Evolutionary conservation across 2,113 vertebrate genomes (phyloP).

Genomic region (Myiopsitta monachus): DNA sequence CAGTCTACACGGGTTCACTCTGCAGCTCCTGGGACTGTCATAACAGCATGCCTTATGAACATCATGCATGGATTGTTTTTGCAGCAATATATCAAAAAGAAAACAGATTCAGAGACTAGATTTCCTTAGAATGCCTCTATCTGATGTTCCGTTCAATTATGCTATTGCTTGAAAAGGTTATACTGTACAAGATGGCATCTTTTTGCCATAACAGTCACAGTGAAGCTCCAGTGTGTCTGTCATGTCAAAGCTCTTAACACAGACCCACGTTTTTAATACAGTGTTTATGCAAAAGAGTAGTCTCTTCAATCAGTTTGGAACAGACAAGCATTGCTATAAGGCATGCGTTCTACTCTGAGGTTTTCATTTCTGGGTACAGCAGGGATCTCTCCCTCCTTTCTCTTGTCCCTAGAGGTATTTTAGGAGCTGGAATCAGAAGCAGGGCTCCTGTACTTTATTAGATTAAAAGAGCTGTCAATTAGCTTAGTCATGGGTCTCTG

Average conservation of each 20-base stretch:
- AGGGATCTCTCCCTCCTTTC: background rate
- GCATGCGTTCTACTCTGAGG: background rate
- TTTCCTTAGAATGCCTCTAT: constrained; percentile 12
- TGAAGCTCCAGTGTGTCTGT: background rate
- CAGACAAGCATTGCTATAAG: constrained; percentile 10
- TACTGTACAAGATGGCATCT: background rate
- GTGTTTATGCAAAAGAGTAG: constrained; percentile 9
- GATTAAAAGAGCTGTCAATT: constrained; percentile 62
- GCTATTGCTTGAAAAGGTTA: constrained; percentile 38
- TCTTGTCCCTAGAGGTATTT: constrained; percentile 8
- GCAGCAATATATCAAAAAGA: background rate
- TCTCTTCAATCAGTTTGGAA: constrained; percentile 11
- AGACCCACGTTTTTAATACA: background rate
- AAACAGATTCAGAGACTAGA: background rate
- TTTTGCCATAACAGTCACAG: background rate
- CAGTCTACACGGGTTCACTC: background rate
- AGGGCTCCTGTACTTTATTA: constrained; percentile 45
- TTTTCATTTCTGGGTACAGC: background rate
- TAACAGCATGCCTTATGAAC: constrained; percentile 38
- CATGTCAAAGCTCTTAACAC: background rate
- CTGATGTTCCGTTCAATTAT: constrained; percentile 2
- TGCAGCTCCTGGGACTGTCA: constrained; percentile 7
- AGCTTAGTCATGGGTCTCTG: constrained; percentile 19
- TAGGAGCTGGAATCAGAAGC: constrained; percentile 12
- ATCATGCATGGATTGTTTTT: constrained; percentile 26